Conservation (phyloP, 2,113 vertebrate genomes). For the pig (Sus scrofa) region T2T-Sscrofa CM000814.6:39924501-39925000, state of each 20-base stretch:
- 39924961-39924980: not conserved
- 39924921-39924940: rapidly evolving
- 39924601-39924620: not conserved
- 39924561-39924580: not conserved
- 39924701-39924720: not conserved
- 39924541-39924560: not conserved
- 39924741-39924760: not conserved
- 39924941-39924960: not conserved
- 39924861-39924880: not conserved
- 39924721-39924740: not conserved
- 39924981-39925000: rapidly evolving
- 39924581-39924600: not conserved
- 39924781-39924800: no score
- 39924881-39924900: no score
- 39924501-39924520: not conserved
- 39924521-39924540: not conserved
- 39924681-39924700: no score
- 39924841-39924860: not conserved
- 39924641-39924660: not conserved
- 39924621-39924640: not conserved
- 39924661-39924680: not conserved
- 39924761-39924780: no score
- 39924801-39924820: rapidly evolving
- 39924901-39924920: not conserved
- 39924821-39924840: not conserved